Evolutionary conservation across 2,113 vertebrate genomes (phyloP), one percentile per base, ranked within the genome.

Genomic region (Willisornis vidua): DNA sequence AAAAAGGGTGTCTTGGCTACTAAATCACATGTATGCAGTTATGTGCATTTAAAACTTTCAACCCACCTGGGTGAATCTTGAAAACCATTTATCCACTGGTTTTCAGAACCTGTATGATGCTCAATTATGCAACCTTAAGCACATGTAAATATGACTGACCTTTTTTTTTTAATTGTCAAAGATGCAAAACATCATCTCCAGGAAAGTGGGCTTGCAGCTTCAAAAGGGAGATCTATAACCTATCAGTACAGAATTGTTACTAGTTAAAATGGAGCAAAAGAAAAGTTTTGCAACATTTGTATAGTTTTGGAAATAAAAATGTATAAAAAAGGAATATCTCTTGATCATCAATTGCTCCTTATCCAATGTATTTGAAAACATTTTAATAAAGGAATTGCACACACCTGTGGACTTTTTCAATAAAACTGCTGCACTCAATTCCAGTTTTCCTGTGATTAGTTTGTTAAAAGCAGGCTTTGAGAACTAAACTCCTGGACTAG

Each of bases 361-460:
- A 73, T 91, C 94, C 89, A 89, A 97, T 98, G 98, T 98, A 98
- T 98, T 97, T 97, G 90, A 96, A 97, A 97, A 97, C 97, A 98
- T 98, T 99, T 98, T 98, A 98, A 98, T 96, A 98, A 98, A 98
- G 97, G 96, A 98, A 98, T 97, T 98, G 98, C 98, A 98, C 98
- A 98, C 97, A 98, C 91, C 95, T 98, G 98, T 99, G 98, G 96
- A 99, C 97, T 99, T 99, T 99, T 99, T 98, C 98, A 99, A 99
- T 99, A 99, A 99, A 99, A 99, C 97, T 96, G 95, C 98, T 98
- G 98, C 98, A 98, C 98, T 98, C 87, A 97, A 96, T 63, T 73
- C 73, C 31, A 72, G 57, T 87, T 86, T 79, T 76, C 68, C 91
- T 79, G 66, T 96, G 71, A n/a, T 93, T 49, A 88, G 35, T 77